Base-by-base conservation (phyloP, 92 coral and sea anemone genomes). In the Porites rus region DNA sequence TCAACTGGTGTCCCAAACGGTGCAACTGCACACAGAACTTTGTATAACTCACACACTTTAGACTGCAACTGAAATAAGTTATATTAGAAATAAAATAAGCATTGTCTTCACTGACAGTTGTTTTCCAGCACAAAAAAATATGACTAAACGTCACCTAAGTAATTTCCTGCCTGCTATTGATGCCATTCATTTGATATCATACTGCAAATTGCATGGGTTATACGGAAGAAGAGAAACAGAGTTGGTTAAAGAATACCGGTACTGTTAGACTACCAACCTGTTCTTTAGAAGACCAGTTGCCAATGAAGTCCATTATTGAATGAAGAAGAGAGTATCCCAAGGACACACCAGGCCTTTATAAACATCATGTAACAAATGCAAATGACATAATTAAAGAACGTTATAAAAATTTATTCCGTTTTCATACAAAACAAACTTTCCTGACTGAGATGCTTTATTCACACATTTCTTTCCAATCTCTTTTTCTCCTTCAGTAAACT, bases 1-100 rank as follows among this genome's bases (percentile, higher is more conserved):
- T 94, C 98, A 14, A 93, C 89, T 46, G 96, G 98, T 65, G 98
- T 94, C 6, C 98, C 98, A 84, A 96, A 94, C 6, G 98, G 98
- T 14, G 87, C 91, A 2, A 93, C 90, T 64, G 94, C 89, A 74
- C 94, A 91, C 71, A 96, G 90, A 69, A 92, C 92, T 17, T 86
- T 89, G 79, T 92, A 92, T 46, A 96, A 81, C 71, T 96, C 98
- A 67, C 73, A 92, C 51, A 86, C 72, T 77, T 92, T 94, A 50
- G 91, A 84, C 77, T 77, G 70, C 74, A 94, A 76, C 98, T 92
- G 64, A 54, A 61, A 83, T 21, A 12, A 73, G 20, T 38, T 0
- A 38, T 3, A 38, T 38, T 38, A 69, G 31, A 80, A 78, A 31
- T 24, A 59, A 56, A n/a, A 56, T 2, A 13, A n/a, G 11, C 61